Evolutionary conservation across 2,113 vertebrate species (phyloP), one percentile per base, ranked within the genome.

Genomic region (Lasiurus borealis): DNA sequence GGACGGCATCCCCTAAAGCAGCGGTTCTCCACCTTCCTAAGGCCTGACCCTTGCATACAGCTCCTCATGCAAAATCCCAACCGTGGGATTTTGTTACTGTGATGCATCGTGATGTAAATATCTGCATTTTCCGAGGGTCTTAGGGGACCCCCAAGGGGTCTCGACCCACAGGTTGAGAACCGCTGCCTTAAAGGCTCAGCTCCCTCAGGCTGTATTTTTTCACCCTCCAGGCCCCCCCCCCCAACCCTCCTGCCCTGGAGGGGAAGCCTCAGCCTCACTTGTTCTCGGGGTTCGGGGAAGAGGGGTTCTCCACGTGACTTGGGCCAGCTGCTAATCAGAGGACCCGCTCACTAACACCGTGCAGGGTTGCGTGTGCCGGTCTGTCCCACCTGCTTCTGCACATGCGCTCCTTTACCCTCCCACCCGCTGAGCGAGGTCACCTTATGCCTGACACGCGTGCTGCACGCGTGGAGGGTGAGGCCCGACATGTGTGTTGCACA

Each of bases 161-260:
- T n/a, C n/a, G n/a, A n/a, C n/a, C n/a, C n/a, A n/a, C n/a, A n/a
- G n/a, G n/a, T n/a, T n/a, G n/a, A n/a, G n/a, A n/a, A n/a, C n/a
- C n/a, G n/a, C n/a, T n/a, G n/a, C n/a, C n/a, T 93, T 86, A 73
- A 93, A 93, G 69, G 59, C 76, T 59, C 1, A 66, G 85, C 36
- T 21, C 54, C 54, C 18, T n/a, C 27, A 8, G 2, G 4, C 34
- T 4, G n/a, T n/a, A n/a, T n/a, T n/a, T n/a, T n/a, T n/a, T n/a
- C n/a, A n/a, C n/a, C n/a, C n/a, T n/a, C n/a, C n/a, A n/a, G n/a
- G n/a, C n/a, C 9, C 31, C 10, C 36, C 11, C 6, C n/a, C 18
- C 8, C 44, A 15, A 50, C 19, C n/a, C 75, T 50, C 40, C 34
- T 3, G 12, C 31, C 84, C 27, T 34, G 18, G 6, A 27, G 18